These are phyloP conservation scores for Tamias sibiricus DNA, from an alignment of 2,113 vertebrate species.

Conservation along the genomic window DNA sequence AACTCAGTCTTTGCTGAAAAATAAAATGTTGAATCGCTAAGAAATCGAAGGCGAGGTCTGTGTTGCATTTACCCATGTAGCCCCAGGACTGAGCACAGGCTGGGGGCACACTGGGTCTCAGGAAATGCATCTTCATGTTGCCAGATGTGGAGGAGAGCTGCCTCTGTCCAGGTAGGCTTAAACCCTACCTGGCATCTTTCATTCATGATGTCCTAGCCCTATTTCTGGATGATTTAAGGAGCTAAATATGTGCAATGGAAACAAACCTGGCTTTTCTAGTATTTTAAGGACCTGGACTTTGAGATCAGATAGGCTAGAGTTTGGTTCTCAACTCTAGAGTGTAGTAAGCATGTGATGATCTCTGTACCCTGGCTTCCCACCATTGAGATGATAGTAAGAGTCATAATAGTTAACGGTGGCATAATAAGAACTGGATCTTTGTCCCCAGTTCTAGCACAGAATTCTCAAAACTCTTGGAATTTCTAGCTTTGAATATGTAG, in stretches of 20 bases:
- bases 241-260: background rate
- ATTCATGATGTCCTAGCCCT: background rate
- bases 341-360: background rate
- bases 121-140: background rate
- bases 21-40: background rate
- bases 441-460: background rate
- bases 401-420: background rate
- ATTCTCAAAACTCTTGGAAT: background rate
- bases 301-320: background rate
- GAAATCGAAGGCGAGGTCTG: background rate
- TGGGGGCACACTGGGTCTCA: background rate
- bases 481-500: constrained; percentile 19
- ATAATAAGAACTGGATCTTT: background rate
- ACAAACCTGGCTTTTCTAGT: background rate
- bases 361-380: constrained; percentile 11
- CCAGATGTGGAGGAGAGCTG: background rate
- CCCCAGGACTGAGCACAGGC: background rate
- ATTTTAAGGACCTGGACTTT: background rate
- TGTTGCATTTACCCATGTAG: background rate
- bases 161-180: background rate
- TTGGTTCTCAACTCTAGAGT: background rate
- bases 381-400: background rate
- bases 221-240: background rate
- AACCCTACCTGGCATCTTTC: background rate
- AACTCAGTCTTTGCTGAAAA: constrained; percentile 28